Evolutionary conservation across 2,888 invertebrate genomes (phyloP).

Genomic region (Podotricha telesiphe): DNA sequence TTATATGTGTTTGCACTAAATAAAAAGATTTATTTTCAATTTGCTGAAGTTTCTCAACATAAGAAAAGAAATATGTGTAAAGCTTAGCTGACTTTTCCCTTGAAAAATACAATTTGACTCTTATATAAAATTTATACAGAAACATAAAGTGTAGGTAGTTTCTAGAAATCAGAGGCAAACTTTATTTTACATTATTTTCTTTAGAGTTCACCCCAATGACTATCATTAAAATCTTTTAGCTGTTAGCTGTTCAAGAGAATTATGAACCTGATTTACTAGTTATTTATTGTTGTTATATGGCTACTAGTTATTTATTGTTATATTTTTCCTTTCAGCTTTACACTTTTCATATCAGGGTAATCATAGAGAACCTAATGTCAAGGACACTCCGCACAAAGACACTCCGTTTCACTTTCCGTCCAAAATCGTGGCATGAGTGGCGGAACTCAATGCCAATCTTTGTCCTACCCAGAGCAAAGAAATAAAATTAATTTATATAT

Average conservation of each 20-base stretch:
- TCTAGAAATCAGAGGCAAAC: constrained; percentile 5
- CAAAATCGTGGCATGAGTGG: too few relatives aligned
- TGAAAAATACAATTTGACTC: constrained; percentile 20
- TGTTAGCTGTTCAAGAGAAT: background rate
- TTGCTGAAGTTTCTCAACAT: background rate
- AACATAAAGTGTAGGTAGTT: constrained; percentile 6
- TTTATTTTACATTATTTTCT: constrained; percentile 13
- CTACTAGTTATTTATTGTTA: background rate
- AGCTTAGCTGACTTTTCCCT: constrained; percentile 17
- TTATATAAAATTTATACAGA: constrained; percentile 21
- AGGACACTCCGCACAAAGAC: too few relatives aligned
- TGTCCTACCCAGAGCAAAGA: too few relatives aligned
- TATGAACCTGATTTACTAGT: background rate
- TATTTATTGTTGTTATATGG: background rate
- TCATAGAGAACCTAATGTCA: too few relatives aligned
- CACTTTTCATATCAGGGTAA: too few relatives aligned
- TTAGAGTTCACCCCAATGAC: constrained; percentile 6
- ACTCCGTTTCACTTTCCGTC: too few relatives aligned
- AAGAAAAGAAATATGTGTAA: background rate
- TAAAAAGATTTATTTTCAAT: background rate
- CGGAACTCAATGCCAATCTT: too few relatives aligned
- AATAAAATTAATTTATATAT: too few relatives aligned
- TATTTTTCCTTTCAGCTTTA: too few relatives aligned
- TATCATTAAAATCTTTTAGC: constrained; percentile 11
- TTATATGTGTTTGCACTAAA: background rate